Base-by-base conservation (phyloP, 2,797 vertebrate genomes). In the Crossoptilon crossoptilon region DNA sequence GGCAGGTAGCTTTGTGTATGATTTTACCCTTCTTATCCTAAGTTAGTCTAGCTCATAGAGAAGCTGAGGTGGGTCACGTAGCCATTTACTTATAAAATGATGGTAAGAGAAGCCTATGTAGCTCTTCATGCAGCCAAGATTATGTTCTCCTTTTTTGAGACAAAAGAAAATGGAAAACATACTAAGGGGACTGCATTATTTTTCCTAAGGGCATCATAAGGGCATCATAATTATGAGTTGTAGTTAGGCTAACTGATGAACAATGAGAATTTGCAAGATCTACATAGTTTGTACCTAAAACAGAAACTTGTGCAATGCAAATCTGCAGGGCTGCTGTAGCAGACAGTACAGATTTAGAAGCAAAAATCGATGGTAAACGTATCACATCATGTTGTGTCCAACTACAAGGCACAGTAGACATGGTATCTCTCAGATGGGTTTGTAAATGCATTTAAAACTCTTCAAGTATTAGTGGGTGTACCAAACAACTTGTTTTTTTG, bases 31-130 rank as follows among this genome's bases (percentile, higher is more conserved):
- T 41, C 60, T 51, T 29, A 43, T 13, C 35, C 53, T 60, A 33
- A 73, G 18, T 26, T 2, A 88, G 33, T 37, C 10, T 22, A 51
- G 27, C 19, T 73, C 6, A 22, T 8, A 82, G 13, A 68, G 44
- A 19, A 82, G 53, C n/a, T 76, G 19, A 68, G 22, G 53, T 0
- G 6, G 19, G 26, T 14, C 22, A 10, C 2, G 6, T 27, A 79
- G 26, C 16, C 3, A 1, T 19, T 82, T 41, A n/a, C 13, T 49
- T 24, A 24, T 26, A 55, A 68, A 84, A 77, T n/a, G 0, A 53
- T 2, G 56, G 27, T 56, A 48, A 75, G 1, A 3, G 21, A 37
- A 80, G 8, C 22, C 64, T 71, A 7, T 0, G 1, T 0, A 55
- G 16, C 5, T 77, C 41, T 82, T 86, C 2, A 31, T 64, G 70